Base-by-base conservation (phyloP, 2,888 invertebrate species). In the Uropetala carovei region DNA sequence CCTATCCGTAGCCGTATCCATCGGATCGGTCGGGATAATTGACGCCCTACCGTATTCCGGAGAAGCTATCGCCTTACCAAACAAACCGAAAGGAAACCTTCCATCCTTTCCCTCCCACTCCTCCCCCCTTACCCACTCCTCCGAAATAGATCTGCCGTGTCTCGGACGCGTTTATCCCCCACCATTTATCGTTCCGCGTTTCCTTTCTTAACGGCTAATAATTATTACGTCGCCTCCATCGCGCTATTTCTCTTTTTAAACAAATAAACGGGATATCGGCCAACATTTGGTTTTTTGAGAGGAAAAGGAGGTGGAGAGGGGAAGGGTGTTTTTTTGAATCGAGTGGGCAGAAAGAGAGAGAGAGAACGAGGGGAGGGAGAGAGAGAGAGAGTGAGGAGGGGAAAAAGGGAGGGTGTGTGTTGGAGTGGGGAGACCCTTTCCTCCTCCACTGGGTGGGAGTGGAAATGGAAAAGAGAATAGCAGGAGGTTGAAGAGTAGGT, bases 1-100 rank as follows among this genome's bases (percentile, higher is more conserved):
- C 75, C 68, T n/a, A 75, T 75, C 75, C 27, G 27, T 22, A 27
- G n/a, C 75, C 75, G 75, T 75, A 75, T 75, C 75, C 22, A 13
- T 27, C 27, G 7, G 75, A 75, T 75, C 75, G 75, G 75, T 75
- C 22, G 22, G 75, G 22, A 75, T 75, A 75, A 75, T 75, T 75
- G 75, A 75, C 75, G 22, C 75, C 75, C 75, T 75, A 75, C 75
- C 16, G 75, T 75, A 75, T 75, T 75, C 75, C 75, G 22, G 75
- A 43, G 43, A 27, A 75, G 22, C 75, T 75, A 75, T 75, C 75
- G 75, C 75, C 75, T 75, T 75, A 75, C 75, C 75, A 75, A 75
- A 75, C 75, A 75, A 14, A 75, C 22, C 22, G 27, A 75, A 27
- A 18, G 18, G 68, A 22, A 22, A 16, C n/a, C 11, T 7, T 14